A percentile compares a stretch with the other conserved stretches of the same genome.
phyloP scores from a whole-genome alignment of 2,888 invertebrate genomes.

The Scaptomyza polygonia region DNA sequence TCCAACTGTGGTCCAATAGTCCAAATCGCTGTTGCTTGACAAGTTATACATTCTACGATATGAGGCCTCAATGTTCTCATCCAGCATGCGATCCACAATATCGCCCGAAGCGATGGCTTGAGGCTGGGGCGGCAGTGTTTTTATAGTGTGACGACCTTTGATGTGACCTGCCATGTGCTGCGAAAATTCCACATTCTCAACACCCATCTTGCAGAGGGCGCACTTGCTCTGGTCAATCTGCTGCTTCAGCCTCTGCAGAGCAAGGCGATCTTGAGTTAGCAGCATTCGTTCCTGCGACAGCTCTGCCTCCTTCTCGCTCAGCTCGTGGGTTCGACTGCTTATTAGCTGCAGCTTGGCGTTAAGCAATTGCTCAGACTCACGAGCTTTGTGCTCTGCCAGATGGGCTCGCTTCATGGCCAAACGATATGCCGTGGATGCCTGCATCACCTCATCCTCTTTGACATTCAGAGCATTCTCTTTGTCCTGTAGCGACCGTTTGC shows the following conservation, averaged over 20 bases:
- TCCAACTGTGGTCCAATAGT: constrained; percentile 60
- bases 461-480: constrained; percentile 77
- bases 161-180: constrained; percentile 43
- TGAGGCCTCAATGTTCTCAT: constrained; percentile 81
- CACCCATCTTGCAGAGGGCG: constrained; percentile 82
- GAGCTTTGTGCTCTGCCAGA: constrained; percentile 70
- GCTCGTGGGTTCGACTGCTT: constrained; percentile 76
- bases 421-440: constrained; percentile 74
- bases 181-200: constrained; percentile 73
- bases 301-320: constrained; percentile 82
- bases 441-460: constrained; percentile 82
- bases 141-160: background rate
- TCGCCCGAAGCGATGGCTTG: constrained; percentile 31
- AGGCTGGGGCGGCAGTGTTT: background rate
- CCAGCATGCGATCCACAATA: constrained; percentile 81
- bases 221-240: constrained; percentile 79
- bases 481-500: constrained; percentile 80
- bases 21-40: constrained; percentile 28
- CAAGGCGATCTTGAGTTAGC: constrained; percentile 82
- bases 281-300: constrained; percentile 82
- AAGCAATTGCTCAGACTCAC: constrained; percentile 77
- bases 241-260: constrained; percentile 76
- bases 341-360: constrained; percentile 80
- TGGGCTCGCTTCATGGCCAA: constrained; percentile 77
- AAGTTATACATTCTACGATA: constrained; percentile 75